Evolutionary conservation across 1,140 invertebrate species (phyloP).

Genomic region (Chrysopa pallens): DNA sequence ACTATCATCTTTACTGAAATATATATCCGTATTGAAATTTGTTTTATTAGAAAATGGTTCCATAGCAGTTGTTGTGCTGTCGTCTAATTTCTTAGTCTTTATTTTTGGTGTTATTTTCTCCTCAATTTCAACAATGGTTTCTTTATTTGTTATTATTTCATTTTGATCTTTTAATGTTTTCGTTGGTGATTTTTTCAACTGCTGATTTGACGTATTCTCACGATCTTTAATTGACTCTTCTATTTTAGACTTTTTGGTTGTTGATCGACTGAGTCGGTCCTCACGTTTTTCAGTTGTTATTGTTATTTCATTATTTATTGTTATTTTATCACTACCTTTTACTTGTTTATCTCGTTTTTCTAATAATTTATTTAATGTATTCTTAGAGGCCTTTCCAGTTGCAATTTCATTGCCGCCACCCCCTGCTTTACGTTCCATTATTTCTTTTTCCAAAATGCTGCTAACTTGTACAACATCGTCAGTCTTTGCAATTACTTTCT

Average conservation of each 20-base stretch:
- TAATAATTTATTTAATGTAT: constrained; percentile 28
- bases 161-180: not conserved
- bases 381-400: constrained; percentile 22
- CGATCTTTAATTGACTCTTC: not conserved
- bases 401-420: constrained; percentile 19
- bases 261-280: not conserved
- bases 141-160: not conserved
- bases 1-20: not conserved
- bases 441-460: constrained; percentile 31
- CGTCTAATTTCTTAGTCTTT: too few species aligned
- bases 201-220: constrained; percentile 7
- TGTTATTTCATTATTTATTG: not conserved
- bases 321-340: constrained; percentile 11
- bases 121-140: not conserved
- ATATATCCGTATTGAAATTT: not conserved
- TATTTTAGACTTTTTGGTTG: not conserved
- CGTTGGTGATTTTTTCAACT: constrained; percentile 5
- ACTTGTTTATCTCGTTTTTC: constrained; percentile 27
- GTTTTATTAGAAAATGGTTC: not conserved
- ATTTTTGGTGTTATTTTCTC: not conserved
- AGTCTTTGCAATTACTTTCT: constrained; percentile 16
- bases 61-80: too few species aligned
- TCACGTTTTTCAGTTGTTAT: not conserved
- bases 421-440: constrained; percentile 30
- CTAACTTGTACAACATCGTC: constrained; percentile 15